Percentiles rank a stretch among this genome's conserved stretches.
Evolutionary conservation across 2,797 vertebrate species (phyloP).

Genomic region (Neosilurus mollespiculum): DNA sequence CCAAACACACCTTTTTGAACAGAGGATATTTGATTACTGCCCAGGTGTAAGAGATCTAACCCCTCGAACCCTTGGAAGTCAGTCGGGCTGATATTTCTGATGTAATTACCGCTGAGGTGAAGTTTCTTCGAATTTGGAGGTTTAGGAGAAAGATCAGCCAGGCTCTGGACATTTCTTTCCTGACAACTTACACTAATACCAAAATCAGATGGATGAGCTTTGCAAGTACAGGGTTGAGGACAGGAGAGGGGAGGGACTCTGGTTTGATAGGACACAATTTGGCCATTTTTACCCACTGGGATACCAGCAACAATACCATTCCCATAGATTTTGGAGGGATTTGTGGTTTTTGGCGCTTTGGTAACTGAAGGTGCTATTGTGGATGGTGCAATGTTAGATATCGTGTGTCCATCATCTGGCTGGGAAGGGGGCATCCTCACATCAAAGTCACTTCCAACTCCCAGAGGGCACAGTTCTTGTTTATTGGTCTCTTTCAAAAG

Average conservation of each 20-base stretch:
- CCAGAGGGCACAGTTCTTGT: conserved; percentile 95
- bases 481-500: conserved; percentile 96
- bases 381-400: conserved; percentile 81
- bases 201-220: conserved; percentile 93
- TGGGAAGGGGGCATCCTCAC: conserved; percentile 87
- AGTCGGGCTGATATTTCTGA: conserved; percentile 81
- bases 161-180: conserved; percentile 87
- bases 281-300: conserved; percentile 83
- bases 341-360: conserved; percentile 88
- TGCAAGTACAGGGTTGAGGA: conserved; percentile 89
- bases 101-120: conserved; percentile 93
- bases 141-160: conserved; percentile 86
- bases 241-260: conserved; percentile 87
- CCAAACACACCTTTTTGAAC: conserved; percentile 90
- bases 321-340: conserved; percentile 92
- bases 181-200: conserved; percentile 97
- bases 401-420: conserved; percentile 80
- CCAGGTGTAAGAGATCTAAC: conserved; percentile 93
- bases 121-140: conserved; percentile 94
- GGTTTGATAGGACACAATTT: conserved; percentile 91
- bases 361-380: conserved; percentile 81
- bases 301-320: conserved; percentile 94
- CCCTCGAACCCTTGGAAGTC: conserved; percentile 93
- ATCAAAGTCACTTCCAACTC: conserved; percentile 92
- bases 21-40: conserved; percentile 89